phyloP scores from a whole-genome alignment of 2,888 invertebrate genomes.

The Himalopsyche japonica region DNA sequence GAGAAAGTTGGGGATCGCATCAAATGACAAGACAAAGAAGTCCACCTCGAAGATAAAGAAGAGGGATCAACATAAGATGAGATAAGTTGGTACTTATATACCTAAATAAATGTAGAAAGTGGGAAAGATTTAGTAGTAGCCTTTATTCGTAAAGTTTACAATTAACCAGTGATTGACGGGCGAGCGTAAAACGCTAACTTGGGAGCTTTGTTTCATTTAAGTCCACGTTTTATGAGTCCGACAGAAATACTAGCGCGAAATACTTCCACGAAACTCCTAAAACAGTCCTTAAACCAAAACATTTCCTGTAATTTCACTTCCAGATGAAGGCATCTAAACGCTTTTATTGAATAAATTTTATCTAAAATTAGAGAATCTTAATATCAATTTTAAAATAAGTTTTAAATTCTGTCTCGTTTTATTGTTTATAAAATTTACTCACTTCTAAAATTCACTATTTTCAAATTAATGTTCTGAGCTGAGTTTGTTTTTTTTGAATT shows the following conservation, averaged over 20 bases:
- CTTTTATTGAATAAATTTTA: too few species aligned
- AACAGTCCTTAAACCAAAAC: too few species aligned
- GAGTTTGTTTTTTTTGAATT: too few species aligned
- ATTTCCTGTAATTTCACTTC: too few species aligned
- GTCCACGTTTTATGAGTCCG: neutral
- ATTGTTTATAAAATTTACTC: too few species aligned
- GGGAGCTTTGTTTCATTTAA: neutral
- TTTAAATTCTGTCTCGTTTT: too few species aligned
- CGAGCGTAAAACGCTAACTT: neutral
- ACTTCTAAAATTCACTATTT: too few species aligned
- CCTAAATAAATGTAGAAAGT: neutral
- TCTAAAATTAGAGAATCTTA: too few species aligned
- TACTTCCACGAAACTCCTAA: neutral
- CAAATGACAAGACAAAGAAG: neutral
- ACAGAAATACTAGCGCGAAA: neutral
- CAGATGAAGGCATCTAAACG: too few species aligned
- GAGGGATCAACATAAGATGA: neutral
- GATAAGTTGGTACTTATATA: neutral
- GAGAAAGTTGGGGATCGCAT: neutral
- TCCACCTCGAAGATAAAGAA: neutral
- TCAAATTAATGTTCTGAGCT: too few species aligned
- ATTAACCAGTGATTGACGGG: conserved; percentile 14
- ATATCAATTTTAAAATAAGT: too few species aligned
- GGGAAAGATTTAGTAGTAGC: conserved; percentile 22
- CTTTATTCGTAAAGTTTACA: conserved; percentile 27